phyloP scores from a whole-genome alignment of 2,797 vertebrate genomes.

The Sebastes oblongus region DNA sequence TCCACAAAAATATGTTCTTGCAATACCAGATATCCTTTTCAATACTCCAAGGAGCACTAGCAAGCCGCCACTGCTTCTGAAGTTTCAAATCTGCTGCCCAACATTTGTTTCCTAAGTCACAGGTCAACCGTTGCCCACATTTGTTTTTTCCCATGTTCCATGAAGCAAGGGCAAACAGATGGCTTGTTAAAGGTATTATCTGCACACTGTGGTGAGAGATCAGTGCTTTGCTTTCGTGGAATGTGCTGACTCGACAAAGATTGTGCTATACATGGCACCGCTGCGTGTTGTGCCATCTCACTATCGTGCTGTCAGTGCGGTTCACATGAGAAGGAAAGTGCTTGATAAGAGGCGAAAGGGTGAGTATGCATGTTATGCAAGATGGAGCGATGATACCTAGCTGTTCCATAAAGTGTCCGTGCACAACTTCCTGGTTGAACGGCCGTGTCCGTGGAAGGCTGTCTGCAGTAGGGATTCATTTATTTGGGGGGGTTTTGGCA shows the following conservation, averaged over 20 bases:
- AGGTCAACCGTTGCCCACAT: conserved; percentile 75
- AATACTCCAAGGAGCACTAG: conserved; percentile 56
- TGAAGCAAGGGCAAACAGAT: conserved; percentile 73
- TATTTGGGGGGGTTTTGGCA: conserved; percentile 68
- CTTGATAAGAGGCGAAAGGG: conserved; percentile 67
- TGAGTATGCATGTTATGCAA: conserved; percentile 63
- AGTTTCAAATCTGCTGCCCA: conserved; percentile 71
- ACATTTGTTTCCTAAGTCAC: conserved; percentile 80
- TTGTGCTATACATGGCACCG: conserved; percentile 71
- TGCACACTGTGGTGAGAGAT: conserved; percentile 73
- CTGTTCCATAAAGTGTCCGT: conserved; percentile 46
- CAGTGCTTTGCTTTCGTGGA: conserved; percentile 74
- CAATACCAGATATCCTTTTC: conserved; percentile 71
- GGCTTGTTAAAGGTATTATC: conserved; percentile 78
- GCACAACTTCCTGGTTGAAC: conserved; percentile 54
- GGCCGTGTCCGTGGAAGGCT: conserved; percentile 45
- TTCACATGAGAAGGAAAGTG: conserved; percentile 75
- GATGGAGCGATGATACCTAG: conserved; percentile 60
- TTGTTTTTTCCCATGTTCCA: conserved; percentile 76
- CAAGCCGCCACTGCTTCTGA: conserved; percentile 45
- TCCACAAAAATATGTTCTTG: conserved; percentile 58
- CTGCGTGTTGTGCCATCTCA: conserved; percentile 73
- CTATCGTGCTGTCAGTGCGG: conserved; percentile 68
- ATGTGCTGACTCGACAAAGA: conserved; percentile 76
- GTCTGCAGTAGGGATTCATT: conserved; percentile 61